Evolutionary conservation across 1,140 invertebrate species (phyloP).

Genomic region (Penaeus indicus): DNA sequence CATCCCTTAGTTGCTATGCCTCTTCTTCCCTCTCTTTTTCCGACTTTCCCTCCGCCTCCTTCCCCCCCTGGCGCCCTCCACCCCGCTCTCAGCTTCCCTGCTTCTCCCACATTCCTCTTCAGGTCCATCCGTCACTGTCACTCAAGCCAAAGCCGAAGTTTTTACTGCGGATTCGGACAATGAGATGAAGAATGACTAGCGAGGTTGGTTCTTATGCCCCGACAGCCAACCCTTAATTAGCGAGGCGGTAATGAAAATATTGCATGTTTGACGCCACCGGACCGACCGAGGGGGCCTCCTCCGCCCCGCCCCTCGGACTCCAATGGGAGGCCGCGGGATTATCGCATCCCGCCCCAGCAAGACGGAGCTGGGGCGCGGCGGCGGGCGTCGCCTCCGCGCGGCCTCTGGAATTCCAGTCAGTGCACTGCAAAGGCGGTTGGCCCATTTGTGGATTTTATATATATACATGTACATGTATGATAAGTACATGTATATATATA

Average conservation of each 20-base stretch:
- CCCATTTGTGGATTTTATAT: too few species aligned
- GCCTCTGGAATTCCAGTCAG: too few species aligned
- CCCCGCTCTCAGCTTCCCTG: background rate
- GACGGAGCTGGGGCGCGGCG: too few species aligned
- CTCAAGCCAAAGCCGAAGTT: conserved; percentile 60
- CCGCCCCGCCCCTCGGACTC: background rate
- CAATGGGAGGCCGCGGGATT: too few species aligned
- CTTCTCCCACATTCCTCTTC: conserved; percentile 36
- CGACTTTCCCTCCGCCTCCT: conserved; percentile 2
- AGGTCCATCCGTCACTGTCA: conserved; percentile 58
- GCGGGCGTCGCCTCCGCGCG: too few species aligned
- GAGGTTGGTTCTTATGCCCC: conserved; percentile 38
- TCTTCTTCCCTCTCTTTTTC: conserved; percentile 28
- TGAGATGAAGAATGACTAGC: conserved; percentile 58
- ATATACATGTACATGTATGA: too few species aligned
- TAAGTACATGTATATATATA: too few species aligned
- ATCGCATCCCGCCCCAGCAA: too few species aligned
- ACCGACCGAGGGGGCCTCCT: conserved; percentile 13
- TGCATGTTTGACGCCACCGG: conserved; percentile 49
- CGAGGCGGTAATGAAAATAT: conserved; percentile 60
- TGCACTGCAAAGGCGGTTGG: too few species aligned
- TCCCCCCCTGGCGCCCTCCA: background rate
- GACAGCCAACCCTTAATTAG: conserved; percentile 62
- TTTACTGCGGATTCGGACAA: conserved; percentile 59
- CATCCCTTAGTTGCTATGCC: background rate